Conservation (phyloP, 2,797 vertebrate genomes). For the Buphagus erythrorhynchus region DNA sequence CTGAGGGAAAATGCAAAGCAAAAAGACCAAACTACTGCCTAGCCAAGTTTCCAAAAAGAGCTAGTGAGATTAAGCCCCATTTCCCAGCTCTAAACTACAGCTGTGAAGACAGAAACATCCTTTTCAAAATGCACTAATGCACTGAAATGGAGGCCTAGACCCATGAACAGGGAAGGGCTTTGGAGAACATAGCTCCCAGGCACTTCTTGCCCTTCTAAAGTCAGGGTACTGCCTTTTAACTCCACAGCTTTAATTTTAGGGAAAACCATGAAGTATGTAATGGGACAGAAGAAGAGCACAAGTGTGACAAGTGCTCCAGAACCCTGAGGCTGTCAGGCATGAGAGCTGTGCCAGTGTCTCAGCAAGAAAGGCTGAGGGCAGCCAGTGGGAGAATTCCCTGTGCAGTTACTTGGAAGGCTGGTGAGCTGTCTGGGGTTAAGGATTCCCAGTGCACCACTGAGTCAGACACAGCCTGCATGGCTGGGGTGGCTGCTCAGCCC, state of each 20-base stretch:
- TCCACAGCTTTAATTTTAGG: not conserved
- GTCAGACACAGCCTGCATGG: not conserved
- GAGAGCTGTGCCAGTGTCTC: fast-evolving
- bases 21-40: not conserved
- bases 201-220: not conserved
- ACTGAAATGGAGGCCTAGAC: not conserved
- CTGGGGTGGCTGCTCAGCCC: fast-evolving
- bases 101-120: not conserved
- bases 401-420: not conserved
- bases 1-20: not conserved
- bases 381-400: not conserved
- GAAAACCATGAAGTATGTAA: not conserved
- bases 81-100: not conserved
- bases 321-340: not conserved
- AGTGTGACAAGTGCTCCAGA: not conserved
- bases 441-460: fast-evolving
- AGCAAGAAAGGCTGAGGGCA: not conserved
- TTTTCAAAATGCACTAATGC: not conserved
- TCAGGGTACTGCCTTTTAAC: not conserved
- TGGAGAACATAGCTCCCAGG: not conserved
- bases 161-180: not conserved
- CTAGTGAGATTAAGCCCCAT: not conserved
- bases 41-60: not conserved
- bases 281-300: not conserved
- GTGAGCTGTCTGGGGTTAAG: not conserved